phyloP scores from a whole-genome alignment of 2,113 vertebrate genomes.

The Apeltes quadracus region DNA sequence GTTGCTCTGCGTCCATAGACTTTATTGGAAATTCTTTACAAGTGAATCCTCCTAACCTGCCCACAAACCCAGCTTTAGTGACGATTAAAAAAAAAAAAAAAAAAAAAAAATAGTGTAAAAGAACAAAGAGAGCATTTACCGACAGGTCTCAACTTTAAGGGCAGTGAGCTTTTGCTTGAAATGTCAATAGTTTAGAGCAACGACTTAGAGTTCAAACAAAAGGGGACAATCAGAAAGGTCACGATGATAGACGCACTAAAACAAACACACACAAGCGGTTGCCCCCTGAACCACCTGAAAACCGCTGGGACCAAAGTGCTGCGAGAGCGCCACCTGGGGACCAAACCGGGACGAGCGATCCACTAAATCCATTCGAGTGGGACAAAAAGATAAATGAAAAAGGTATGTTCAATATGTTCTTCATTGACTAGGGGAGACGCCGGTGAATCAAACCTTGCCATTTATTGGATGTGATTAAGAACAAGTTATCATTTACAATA shows the following conservation, averaged over 20 bases:
- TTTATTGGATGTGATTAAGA: conserved; percentile 41
- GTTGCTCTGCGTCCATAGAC: conserved; percentile 50
- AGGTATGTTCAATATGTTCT: no score
- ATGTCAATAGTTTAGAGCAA: conserved; percentile 37
- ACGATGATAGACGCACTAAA: conserved; percentile 44
- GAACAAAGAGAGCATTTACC: conserved; percentile 76
- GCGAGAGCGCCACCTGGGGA: conserved; percentile 68
- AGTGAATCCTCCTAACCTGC: conserved; percentile 50
- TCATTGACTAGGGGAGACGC: conserved; percentile 26
- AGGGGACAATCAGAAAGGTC: not conserved
- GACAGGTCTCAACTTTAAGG: conserved; percentile 49
- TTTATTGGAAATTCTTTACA: conserved; percentile 76
- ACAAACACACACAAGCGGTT: conserved; percentile 15
- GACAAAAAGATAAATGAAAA: no score
- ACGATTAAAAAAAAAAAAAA: not conserved
- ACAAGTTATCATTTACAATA: conserved; percentile 68
- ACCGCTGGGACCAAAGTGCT: not conserved
- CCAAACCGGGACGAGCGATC: not conserved
- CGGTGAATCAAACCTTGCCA: conserved; percentile 16
- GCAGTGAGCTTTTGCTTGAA: conserved; percentile 50
- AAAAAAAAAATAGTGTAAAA: conserved; percentile 69
- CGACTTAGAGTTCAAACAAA: conserved; percentile 32
- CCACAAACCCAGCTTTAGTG: conserved; percentile 56
- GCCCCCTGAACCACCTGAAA: not conserved
- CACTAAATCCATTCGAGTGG: not conserved